Evolutionary conservation across 2,888 invertebrate genomes (phyloP), one percentile per base, ranked within the genome.

Genomic region (Drosophila cracens): DNA sequence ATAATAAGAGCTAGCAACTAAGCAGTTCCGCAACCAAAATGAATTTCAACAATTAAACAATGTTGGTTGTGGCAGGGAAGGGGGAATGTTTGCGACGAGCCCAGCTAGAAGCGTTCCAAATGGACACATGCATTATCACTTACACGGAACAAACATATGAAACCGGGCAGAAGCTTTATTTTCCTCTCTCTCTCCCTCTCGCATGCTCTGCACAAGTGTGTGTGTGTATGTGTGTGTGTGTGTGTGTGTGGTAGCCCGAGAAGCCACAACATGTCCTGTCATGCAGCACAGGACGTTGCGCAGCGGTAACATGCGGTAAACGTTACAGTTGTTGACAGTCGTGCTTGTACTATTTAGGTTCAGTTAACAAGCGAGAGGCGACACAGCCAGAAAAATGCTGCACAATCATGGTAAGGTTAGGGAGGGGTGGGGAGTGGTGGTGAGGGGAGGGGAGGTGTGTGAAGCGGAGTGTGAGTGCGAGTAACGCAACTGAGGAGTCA

Each of bases 251-350:
- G 81, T 70, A 64, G 74, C 74, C 81, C 83, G 79, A 74, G 81
- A 70, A 83, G 86, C 90, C 90, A 81, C 90, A 87, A 87, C 90
- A 87, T 90, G 89, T 87, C 87, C 90, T 89, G 90, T 85, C 90
- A 89, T 76, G 87, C 89, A 88, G 89, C 81, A 73, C 79, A 79
- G 78, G 87, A 82, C 78, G 81, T 81, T 81, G 81, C 64, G 81
- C 79, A 83, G 81, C 77, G 82, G 81, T 78, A 82, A 81, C 87
- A 90, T 90, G 87, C 89, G 90, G 87, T 87, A 90, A 89, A 76
- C 89, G 87, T 87, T 90, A 76, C 87, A 90, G 89, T 87, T 87
- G 87, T 89, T 87, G 87, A 87, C 87, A 87, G 89, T 75, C 87
- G 70, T 84, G 87, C 87, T 89, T 87, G 84, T 82, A 74, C 89